Evolutionary conservation across 2,113 vertebrate genomes (phyloP).

Genomic region (Anhinga anhinga): DNA sequence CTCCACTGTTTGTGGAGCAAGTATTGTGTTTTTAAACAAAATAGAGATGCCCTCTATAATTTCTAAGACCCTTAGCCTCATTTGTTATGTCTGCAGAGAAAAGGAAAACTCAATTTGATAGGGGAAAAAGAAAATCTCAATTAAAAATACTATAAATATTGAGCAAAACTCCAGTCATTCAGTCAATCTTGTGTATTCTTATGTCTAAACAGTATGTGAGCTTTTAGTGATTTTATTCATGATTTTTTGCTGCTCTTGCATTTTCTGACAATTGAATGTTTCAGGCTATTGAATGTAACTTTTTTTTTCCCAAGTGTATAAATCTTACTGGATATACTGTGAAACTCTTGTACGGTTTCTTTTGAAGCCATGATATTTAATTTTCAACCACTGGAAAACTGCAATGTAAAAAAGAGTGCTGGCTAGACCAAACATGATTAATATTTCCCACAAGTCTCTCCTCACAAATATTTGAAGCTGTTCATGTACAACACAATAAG

Average conservation of each 20-base stretch:
- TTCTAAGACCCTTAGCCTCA: not conserved
- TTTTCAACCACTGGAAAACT: not conserved
- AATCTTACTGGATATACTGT: not conserved
- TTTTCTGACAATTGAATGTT: not conserved
- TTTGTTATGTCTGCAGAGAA: not conserved
- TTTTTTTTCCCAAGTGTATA: not conserved
- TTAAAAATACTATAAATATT: not conserved
- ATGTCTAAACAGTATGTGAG: not conserved
- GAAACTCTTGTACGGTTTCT: not conserved
- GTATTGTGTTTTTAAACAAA: not conserved
- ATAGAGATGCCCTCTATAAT: not conserved
- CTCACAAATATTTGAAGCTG: not conserved
- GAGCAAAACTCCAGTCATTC: conserved; percentile 11
- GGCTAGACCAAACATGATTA: not conserved
- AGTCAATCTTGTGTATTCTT: not conserved
- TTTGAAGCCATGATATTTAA: not conserved
- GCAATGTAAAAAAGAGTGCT: not conserved
- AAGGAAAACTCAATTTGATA: not conserved
- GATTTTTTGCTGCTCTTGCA: not conserved
- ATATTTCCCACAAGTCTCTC: not conserved
- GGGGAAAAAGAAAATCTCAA: not conserved
- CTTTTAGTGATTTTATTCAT: not conserved
- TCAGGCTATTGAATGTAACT: not conserved
- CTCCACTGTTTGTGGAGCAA: too few relatives aligned
- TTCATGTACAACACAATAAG: not conserved